These are phyloP conservation scores for Monomorium pharaonis DNA, from an alignment of 1,140 invertebrate species.

Conservation along the genomic window DNA sequence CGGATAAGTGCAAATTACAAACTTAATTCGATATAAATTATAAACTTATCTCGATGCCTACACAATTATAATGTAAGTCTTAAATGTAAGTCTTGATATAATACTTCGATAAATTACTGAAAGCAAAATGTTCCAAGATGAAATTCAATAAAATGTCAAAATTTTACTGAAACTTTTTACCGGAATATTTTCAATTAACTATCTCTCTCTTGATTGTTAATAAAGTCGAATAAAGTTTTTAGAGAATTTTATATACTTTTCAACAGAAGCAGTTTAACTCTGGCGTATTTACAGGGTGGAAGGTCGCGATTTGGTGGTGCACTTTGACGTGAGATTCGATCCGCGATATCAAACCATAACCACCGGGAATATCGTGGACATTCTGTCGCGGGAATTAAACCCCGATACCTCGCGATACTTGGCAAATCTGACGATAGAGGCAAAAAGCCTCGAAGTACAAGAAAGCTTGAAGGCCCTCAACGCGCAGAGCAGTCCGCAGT, in stretches of 20 bases:
- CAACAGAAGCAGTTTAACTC: neutral
- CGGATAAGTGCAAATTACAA: neutral
- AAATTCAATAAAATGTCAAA: no score
- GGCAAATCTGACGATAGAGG: conserved; percentile 88
- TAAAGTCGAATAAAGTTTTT: no score
- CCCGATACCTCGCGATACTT: conserved; percentile 86
- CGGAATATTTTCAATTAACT: neutral
- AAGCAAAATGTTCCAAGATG: no score
- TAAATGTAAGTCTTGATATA: neutral
- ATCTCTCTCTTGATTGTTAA: neutral
- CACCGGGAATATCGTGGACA: conserved; percentile 85
- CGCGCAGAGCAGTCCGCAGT: conserved; percentile 85
- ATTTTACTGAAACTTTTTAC: no score
- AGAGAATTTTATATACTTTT: neutral
- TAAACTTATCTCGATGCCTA: neutral
- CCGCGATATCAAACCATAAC: conserved; percentile 85
- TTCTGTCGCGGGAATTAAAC: conserved; percentile 86
- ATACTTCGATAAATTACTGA: neutral
- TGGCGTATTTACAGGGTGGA: conserved; percentile 85
- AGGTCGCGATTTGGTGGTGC: conserved; percentile 88
- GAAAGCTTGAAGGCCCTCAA: conserved; percentile 86
- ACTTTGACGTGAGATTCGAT: conserved; percentile 91
- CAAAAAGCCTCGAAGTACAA: conserved; percentile 88
- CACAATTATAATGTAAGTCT: neutral
- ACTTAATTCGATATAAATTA: neutral